Evolutionary conservation across 2,797 vertebrate genomes (phyloP).

Genomic region (Gadopsis bispinosus): DNA sequence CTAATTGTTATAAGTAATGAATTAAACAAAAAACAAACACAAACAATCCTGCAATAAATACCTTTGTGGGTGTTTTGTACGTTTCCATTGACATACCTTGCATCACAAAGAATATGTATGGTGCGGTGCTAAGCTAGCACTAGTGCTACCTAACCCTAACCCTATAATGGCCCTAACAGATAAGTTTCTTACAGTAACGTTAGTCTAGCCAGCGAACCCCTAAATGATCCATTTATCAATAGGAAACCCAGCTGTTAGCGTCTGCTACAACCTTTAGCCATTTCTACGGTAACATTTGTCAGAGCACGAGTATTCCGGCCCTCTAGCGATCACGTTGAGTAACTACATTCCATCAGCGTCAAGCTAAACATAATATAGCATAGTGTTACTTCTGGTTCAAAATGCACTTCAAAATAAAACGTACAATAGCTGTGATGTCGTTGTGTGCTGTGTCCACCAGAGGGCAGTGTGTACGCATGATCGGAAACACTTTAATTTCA

Average conservation of each 20-base stretch:
- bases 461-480: background rate
- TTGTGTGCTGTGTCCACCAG: background rate
- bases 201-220: no score
- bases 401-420: background rate
- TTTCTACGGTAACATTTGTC: background rate
- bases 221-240: background rate
- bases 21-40: no score
- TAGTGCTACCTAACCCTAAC: no score
- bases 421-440: accelerated
- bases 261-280: no score
- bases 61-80: no score
- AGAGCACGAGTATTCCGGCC: background rate
- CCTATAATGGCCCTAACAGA: background rate
- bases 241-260: background rate
- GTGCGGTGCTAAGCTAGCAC: background rate
- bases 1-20: no score
- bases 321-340: background rate
- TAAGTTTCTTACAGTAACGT: background rate
- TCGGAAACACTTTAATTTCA: background rate
- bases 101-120: no score
- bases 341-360: background rate
- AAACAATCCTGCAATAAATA: no score
- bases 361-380: background rate
- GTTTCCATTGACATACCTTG: no score
- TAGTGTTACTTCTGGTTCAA: background rate